phyloP scores from a whole-genome alignment of 2,888 invertebrate species.

The Tryphoninae sp. region DNA sequence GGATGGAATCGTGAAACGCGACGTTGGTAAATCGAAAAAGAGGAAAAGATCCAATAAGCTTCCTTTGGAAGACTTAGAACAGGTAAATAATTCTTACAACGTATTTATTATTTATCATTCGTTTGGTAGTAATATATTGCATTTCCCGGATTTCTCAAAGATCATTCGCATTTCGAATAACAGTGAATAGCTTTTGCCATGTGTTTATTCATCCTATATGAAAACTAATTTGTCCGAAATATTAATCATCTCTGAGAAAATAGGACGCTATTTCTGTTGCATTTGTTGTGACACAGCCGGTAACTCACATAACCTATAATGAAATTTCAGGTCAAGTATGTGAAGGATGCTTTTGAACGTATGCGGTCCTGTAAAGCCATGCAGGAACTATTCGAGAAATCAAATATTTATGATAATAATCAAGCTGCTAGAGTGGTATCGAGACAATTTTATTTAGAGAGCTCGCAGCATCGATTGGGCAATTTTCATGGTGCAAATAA shows the following conservation, averaged over 20 bases:
- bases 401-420: slow-evolving; percentile 74
- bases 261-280: too few relatives aligned
- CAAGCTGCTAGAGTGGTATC: slow-evolving; percentile 78
- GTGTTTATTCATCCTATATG: too few relatives aligned
- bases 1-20: slow-evolving; percentile 31
- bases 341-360: slow-evolving; percentile 71
- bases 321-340: slow-evolving; percentile 73
- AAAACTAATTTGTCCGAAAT: too few relatives aligned
- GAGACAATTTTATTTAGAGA: slow-evolving; percentile 79
- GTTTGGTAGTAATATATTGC: background rate
- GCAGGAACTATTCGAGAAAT: slow-evolving; percentile 69
- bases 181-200: too few relatives aligned
- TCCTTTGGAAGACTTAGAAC: slow-evolving; percentile 70
- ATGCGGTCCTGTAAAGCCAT: slow-evolving; percentile 69
- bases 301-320: background rate
- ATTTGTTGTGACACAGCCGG: too few relatives aligned
- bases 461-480: slow-evolving; percentile 71
- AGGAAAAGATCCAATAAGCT: slow-evolving; percentile 65
- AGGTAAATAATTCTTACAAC: slow-evolving; percentile 64
- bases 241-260: too few relatives aligned
- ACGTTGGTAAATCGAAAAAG: slow-evolving; percentile 77
- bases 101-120: background rate
- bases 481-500: slow-evolving; percentile 84
- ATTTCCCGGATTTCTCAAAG: background rate
- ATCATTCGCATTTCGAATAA: too few relatives aligned